A percentile compares a stretch with the other conserved stretches of the same genome.
Evolutionary conservation across 2,797 vertebrate genomes (phyloP).

Genomic region (Morus bassanus): DNA sequence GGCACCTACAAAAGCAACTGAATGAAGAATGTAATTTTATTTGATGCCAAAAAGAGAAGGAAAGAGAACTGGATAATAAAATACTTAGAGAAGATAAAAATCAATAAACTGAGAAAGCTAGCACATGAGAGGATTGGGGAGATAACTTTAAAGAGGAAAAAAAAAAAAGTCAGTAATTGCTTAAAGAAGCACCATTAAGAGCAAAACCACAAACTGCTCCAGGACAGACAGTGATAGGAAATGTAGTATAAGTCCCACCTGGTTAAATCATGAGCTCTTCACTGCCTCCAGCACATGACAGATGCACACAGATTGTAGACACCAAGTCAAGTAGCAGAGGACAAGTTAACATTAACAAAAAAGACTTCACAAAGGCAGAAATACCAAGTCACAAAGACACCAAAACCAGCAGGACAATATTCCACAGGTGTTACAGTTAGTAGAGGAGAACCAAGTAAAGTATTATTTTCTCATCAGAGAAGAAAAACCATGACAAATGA

Average conservation of each 20-base stretch:
- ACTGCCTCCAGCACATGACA: not conserved
- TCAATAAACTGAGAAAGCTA: not conserved
- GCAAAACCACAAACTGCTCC: not conserved
- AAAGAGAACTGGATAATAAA: not conserved
- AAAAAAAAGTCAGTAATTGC: not conserved
- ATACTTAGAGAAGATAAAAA: not conserved
- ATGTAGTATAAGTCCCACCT: not conserved
- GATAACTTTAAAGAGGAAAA: not conserved
- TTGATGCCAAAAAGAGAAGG: not conserved
- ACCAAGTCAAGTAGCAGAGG: not conserved
- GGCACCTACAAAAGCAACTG: not conserved
- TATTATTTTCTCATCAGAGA: not conserved
- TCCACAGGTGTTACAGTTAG: not conserved
- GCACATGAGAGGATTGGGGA: not conserved
- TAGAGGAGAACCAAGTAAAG: not conserved
- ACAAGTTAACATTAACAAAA: not conserved
- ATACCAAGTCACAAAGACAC: not conserved
- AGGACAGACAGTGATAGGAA: not conserved
- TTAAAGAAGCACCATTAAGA: not conserved
- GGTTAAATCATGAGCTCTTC: not conserved
- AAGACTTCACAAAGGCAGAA: not conserved
- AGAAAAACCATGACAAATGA: not conserved
- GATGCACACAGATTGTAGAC: not conserved
- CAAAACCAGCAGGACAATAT: not conserved
- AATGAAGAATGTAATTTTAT: not conserved